Base-by-base conservation (phyloP, 2,888 invertebrate species). In the Anorthoa munda region DNA sequence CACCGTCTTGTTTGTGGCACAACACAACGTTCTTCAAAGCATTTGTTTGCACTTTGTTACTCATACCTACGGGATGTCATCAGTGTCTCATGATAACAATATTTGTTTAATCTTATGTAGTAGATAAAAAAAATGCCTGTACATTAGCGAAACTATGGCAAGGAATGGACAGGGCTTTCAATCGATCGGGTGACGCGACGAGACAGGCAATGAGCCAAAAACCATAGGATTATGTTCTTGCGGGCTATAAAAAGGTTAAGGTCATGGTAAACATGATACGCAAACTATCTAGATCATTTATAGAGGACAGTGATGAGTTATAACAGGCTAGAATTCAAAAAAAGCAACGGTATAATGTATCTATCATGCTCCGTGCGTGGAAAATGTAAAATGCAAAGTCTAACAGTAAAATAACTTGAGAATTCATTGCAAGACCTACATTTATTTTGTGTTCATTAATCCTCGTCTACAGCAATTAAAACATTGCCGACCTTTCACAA, bases 191-290 rank as follows among this genome's bases (percentile, higher is more conserved):
- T 46, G 63, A 56, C 46, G 48, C 23, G 18, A 68, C 45, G 46
- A 65, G 59, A 21, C 56, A 65, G 86, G 79, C 86, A 81, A 46
- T 48, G 71, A 77, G 86, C 86, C 86, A 86, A 86, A 76, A 72
- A 60, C 74, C 79, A 77, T 84, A 69, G 45, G 31, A 61, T 74
- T 60, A 53, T 56, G 45, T 48, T 66, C 64, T 64, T 56, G 48
- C 12, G 12, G 1, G 51, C 7, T 61, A 55, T 70, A 39, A 17
- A 73, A 82, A 82, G 81, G 69, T 73, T 59, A 80, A 61, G 84
- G 81, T 18, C 73, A 73, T 73, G 26, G 50, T 9, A 26, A 73
- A 67, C 45, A 67, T 58, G 18, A 66, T 46, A 55, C 46, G 26
- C 58, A 48, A 72, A 66, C 21, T 77, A 39, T 55, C 23, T 48